Percentiles rank a stretch among this genome's conserved stretches.
Evolutionary conservation across 1,140 invertebrate genomes (phyloP).

Genomic region (Drosophila sp.): DNA sequence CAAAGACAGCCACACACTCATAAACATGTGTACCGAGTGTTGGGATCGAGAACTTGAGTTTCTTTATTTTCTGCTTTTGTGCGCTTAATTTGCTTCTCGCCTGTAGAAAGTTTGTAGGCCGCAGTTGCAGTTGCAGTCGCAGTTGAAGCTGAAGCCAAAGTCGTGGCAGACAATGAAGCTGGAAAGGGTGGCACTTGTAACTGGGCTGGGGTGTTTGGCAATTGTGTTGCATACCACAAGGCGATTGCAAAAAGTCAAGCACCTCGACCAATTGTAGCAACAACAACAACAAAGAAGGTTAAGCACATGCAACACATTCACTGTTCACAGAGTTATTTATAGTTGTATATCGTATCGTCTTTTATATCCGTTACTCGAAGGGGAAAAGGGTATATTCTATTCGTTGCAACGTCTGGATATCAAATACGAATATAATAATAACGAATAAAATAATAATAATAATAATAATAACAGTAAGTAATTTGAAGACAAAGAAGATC

Average conservation of each 20-base stretch:
- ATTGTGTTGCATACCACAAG: constrained; percentile 70
- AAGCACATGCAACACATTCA: constrained; percentile 71
- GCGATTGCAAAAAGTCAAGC: constrained; percentile 80
- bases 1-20: not conserved
- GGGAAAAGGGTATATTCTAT: too few species aligned
- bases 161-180: constrained; percentile 17
- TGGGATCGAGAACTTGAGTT: constrained; percentile 58
- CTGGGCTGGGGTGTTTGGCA: constrained; percentile 2
- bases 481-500: too few species aligned
- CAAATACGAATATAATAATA: too few species aligned
- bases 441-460: too few species aligned
- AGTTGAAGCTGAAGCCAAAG: not conserved
- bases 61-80: constrained; percentile 78
- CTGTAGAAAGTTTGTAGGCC: constrained; percentile 72
- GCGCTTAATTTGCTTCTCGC: constrained; percentile 62
- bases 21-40: too few species aligned
- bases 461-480: too few species aligned
- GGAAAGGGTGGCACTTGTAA: constrained; percentile 10
- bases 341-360: not conserved
- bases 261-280: constrained; percentile 56
- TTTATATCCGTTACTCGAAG: not conserved
- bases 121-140: not conserved
- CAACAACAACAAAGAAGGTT: constrained; percentile 68
- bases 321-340: not conserved
- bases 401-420: too few species aligned